phyloP scores from a whole-genome alignment of 1,140 invertebrate genomes.

The Drosophila nigromelanica region DNA sequence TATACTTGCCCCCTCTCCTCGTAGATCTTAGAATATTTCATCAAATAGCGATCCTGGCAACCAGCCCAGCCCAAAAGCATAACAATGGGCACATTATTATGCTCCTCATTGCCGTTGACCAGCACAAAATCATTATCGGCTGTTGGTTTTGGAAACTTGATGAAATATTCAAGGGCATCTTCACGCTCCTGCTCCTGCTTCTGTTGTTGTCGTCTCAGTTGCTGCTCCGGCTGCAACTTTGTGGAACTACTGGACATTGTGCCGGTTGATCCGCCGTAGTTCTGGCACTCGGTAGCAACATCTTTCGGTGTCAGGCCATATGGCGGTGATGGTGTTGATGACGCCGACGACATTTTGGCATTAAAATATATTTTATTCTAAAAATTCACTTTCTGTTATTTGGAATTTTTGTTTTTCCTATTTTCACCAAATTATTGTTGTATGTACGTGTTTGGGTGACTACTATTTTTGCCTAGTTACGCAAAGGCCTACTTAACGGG shows the following conservation, averaged over 20 bases:
- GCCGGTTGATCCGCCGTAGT: constrained; percentile 29
- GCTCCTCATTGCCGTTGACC: constrained; percentile 84
- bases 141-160: constrained; percentile 86
- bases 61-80: constrained; percentile 92
- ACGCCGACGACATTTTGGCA: constrained; percentile 49
- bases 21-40: constrained; percentile 92
- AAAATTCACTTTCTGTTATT: constrained; percentile 14
- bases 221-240: constrained; percentile 7
- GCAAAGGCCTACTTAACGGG: constrained; percentile 58
- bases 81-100: constrained; percentile 88
- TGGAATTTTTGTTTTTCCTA: constrained; percentile 14
- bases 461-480: constrained; percentile 36
- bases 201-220: constrained; percentile 4
- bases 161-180: constrained; percentile 87
- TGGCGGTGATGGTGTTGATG: constrained; percentile 42
- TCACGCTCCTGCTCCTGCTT: constrained; percentile 21
- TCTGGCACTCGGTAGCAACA: constrained; percentile 38
- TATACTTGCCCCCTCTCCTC: constrained; percentile 88
- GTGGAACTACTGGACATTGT: constrained; percentile 6
- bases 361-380: constrained; percentile 24
- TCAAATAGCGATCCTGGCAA: constrained; percentile 90
- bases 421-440: constrained; percentile 1
- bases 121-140: constrained; percentile 85
- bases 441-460: neutral
- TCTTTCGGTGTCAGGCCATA: constrained; percentile 51